Percentiles rank a stretch among this genome's conserved stretches.
These are phyloP conservation scores for Caenorhabditis sp. DNA, from an alignment of 2,888 invertebrate species.

Conservation along the genomic window DNA sequence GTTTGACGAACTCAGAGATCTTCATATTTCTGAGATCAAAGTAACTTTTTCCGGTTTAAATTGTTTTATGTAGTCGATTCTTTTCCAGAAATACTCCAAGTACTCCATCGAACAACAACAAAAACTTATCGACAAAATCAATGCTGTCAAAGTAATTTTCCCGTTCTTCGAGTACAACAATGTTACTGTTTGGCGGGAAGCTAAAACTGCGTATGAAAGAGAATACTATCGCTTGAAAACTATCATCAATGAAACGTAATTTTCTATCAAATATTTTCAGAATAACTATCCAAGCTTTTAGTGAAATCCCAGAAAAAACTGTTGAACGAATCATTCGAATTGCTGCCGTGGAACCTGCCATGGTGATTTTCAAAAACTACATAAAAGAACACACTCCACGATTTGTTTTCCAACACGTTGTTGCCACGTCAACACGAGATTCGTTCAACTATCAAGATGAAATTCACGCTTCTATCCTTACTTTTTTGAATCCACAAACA, in stretches of 20 bases:
- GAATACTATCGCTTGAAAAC: conserved; percentile 46
- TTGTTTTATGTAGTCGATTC: too few relatives aligned
- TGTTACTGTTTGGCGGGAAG: conserved; percentile 26
- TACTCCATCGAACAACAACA: conserved; percentile 26
- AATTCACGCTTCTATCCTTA: conserved; percentile 42
- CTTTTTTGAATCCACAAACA: conserved; percentile 30
- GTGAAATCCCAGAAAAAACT: not conserved
- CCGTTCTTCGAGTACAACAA: conserved; percentile 48
- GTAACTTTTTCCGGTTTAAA: not conserved
- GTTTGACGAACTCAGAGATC: conserved; percentile 30
- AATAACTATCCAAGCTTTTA: too few relatives aligned
- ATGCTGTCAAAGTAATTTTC: conserved; percentile 45
- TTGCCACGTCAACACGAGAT: conserved; percentile 27
- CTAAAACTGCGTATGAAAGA: conserved; percentile 41
- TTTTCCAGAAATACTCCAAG: conserved; percentile 16
- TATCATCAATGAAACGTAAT: conserved; percentile 29
- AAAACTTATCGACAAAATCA: conserved; percentile 27
- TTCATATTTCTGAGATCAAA: conserved; percentile 38
- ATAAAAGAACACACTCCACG: conserved; percentile 34
- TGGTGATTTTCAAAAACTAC: conserved; percentile 47
- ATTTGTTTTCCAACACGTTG: conserved; percentile 52
- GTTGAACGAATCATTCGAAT: conserved; percentile 39
- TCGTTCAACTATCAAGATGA: conserved; percentile 57
- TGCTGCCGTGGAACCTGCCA: conserved; percentile 32
- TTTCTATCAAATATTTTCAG: too few relatives aligned